These are phyloP conservation scores for Sphaerodactylus townsendi DNA, from an alignment of 2,113 vertebrate genomes.

Conservation along the genomic window DNA sequence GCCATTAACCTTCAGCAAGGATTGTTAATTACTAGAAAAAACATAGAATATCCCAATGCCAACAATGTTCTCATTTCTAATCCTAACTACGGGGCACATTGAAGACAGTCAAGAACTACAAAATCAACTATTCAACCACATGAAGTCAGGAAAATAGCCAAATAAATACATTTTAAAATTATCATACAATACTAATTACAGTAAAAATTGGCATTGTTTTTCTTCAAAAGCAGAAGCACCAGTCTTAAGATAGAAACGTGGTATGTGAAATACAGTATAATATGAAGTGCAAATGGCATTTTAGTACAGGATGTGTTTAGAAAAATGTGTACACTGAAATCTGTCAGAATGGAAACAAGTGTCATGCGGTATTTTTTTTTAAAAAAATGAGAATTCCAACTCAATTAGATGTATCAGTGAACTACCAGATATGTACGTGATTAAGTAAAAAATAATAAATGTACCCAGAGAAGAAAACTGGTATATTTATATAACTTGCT, in stretches of 20 bases:
- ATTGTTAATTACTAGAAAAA: slow-evolving; percentile 30
- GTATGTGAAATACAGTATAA: slow-evolving; percentile 73
- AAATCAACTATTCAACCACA: slow-evolving; percentile 73
- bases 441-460: slow-evolving; percentile 65
- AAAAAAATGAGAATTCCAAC: slow-evolving; percentile 66
- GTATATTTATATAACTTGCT: slow-evolving; percentile 56
- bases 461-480: slow-evolving; percentile 57
- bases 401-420: slow-evolving; percentile 60
- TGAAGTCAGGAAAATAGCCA: slow-evolving; percentile 77
- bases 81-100: slow-evolving; percentile 64
- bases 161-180: slow-evolving; percentile 78
- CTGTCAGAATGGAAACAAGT: slow-evolving; percentile 67
- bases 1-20: slow-evolving; percentile 32
- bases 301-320: slow-evolving; percentile 73
- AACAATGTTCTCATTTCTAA: slow-evolving; percentile 52
- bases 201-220: slow-evolving; percentile 82
- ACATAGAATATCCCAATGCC: slow-evolving; percentile 46
- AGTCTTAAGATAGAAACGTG: slow-evolving; percentile 79
- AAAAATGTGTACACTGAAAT: slow-evolving; percentile 67
- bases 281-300: slow-evolving; percentile 79
- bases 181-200: slow-evolving; percentile 86
- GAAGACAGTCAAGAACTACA: slow-evolving; percentile 68
- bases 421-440: slow-evolving; percentile 60
- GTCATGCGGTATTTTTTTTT: slow-evolving; percentile 71
- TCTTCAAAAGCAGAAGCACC: slow-evolving; percentile 86